These are phyloP conservation scores for Setophaga kirtlandii DNA, from an alignment of 2,113 vertebrate species.

Conservation along the genomic window DNA sequence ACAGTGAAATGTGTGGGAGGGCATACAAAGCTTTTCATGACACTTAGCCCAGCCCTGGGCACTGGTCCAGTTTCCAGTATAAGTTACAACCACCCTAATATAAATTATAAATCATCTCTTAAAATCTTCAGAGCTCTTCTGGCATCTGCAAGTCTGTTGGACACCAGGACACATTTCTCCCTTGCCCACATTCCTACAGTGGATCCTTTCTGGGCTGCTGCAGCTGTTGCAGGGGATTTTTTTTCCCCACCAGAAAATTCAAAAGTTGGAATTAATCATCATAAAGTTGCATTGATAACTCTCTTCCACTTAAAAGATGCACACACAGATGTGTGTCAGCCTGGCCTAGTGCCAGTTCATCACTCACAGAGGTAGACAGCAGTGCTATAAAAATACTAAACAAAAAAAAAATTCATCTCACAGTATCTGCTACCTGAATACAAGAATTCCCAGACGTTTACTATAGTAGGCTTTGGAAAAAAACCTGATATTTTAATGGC, in stretches of 20 bases:
- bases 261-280: neutral
- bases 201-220: neutral
- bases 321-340: rapidly evolving
- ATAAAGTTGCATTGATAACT: neutral
- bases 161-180: neutral
- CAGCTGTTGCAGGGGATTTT: neutral
- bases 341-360: neutral
- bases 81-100: neutral
- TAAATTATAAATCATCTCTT: neutral
- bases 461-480: neutral
- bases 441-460: neutral
- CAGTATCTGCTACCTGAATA: neutral
- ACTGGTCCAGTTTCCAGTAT: neutral
- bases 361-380: neutral
- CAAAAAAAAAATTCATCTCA: neutral
- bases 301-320: neutral
- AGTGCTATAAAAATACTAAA: neutral
- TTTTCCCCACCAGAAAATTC: neutral
- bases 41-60: neutral
- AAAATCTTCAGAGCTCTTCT: neutral
- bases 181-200: neutral
- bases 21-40: neutral
- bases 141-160: neutral
- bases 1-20: neutral
- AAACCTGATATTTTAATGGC: neutral